A percentile compares a stretch with the other conserved stretches of the same genome.
Conservation (phyloP, 2,797 vertebrate species). For the Anisognathus igniventris region DNA sequence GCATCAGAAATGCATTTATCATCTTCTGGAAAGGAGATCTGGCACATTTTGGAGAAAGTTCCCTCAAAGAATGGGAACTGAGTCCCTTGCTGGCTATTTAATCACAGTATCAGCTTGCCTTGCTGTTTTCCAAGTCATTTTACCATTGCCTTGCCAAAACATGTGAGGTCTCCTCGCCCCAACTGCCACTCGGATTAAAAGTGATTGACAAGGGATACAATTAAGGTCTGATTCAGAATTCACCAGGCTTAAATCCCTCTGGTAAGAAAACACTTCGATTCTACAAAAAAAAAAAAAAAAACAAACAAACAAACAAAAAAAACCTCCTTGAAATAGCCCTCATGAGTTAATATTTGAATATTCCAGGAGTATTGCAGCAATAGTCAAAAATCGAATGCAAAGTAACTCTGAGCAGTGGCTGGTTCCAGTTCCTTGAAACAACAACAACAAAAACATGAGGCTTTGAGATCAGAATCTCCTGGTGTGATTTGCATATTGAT, state of each 20-base stretch:
- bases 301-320: not conserved
- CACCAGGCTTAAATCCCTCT: constrained; percentile 35
- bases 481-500: constrained; percentile 56
- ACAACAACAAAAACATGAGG: constrained; percentile 58
- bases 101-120: constrained; percentile 19
- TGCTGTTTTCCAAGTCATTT: constrained; percentile 28
- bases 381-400: not conserved
- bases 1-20: constrained; percentile 21
- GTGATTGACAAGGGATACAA: constrained; percentile 68
- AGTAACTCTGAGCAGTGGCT: constrained; percentile 27
- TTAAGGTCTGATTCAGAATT: constrained; percentile 65
- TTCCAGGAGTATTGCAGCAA: not conserved
- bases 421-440: constrained; percentile 52
- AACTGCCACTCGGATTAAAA: constrained; percentile 6
- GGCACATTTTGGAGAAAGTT: not conserved
- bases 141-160: constrained; percentile 27
- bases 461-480: constrained; percentile 53
- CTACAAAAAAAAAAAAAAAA: not conserved
- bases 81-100: constrained; percentile 45
- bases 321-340: not conserved
- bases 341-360: not conserved
- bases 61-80: not conserved
- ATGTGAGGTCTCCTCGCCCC: constrained; percentile 47
- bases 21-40: constrained; percentile 14
- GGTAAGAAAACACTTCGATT: constrained; percentile 57